These are phyloP conservation scores for Neodiprion fabricii DNA, from an alignment of 1,140 invertebrate genomes.

Conservation along the genomic window DNA sequence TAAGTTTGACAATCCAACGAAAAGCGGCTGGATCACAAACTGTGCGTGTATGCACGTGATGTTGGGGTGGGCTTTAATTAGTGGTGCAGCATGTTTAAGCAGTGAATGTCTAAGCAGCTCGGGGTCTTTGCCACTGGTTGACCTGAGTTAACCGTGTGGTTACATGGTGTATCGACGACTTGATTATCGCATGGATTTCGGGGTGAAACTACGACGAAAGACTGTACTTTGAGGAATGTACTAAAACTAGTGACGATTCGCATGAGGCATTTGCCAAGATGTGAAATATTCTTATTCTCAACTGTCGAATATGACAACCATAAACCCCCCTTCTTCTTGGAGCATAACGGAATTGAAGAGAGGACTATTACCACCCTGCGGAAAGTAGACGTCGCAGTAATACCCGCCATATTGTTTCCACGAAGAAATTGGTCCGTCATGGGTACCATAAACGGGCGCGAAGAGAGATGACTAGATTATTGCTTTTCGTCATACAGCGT, in stretches of 20 bases:
- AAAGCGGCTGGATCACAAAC: not conserved
- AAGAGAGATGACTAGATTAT: not conserved
- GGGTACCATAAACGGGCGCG: not conserved
- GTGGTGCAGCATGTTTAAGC: constrained; percentile 32
- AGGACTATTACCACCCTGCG: not conserved
- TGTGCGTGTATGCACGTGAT: not conserved
- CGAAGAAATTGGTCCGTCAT: not conserved
- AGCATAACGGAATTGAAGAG: not conserved
- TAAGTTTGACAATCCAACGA: not conserved
- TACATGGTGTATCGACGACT: no score
- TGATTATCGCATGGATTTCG: no score
- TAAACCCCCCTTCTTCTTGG: no score
- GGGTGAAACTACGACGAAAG: no score
- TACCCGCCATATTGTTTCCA: not conserved
- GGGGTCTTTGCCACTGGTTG: constrained; percentile 22
- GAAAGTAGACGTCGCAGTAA: constrained; percentile 1
- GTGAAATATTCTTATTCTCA: no score
- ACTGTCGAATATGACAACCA: no score
- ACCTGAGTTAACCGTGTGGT: not conserved
- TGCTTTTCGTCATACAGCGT: not conserved
- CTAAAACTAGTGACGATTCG: no score
- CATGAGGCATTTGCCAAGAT: no score
- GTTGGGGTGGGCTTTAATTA: not conserved
- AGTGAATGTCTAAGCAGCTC: constrained; percentile 42
- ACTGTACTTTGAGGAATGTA: no score